A percentile compares a stretch with the other conserved stretches of the same genome.
These are phyloP conservation scores for Neocrepidodera transversa DNA, from an alignment of 2,888 invertebrate genomes.

Conservation along the genomic window DNA sequence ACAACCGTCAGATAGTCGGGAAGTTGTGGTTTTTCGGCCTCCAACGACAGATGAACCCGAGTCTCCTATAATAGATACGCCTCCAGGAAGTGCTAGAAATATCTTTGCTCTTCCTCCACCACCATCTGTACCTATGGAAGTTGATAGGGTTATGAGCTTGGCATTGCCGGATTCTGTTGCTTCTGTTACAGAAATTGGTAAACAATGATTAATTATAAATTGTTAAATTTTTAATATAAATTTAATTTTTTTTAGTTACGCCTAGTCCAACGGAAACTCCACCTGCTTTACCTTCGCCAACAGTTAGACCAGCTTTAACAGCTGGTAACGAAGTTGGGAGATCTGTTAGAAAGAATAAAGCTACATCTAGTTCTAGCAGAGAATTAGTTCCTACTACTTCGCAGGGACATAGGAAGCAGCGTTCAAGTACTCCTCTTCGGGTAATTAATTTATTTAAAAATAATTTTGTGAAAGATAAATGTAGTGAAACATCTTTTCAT, in stretches of 20 bases:
- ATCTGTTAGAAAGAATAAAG: constrained; percentile 15
- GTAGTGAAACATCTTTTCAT: neutral
- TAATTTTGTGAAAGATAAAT: neutral
- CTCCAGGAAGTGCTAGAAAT: constrained; percentile 21
- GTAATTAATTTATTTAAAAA: constrained; percentile 7
- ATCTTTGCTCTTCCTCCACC: constrained; percentile 43
- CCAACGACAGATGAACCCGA: constrained; percentile 20
- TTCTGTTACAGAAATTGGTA: constrained; percentile 18
- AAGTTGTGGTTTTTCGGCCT: constrained; percentile 41
- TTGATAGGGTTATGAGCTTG: constrained; percentile 45
- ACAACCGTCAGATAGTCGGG: constrained; percentile 34
- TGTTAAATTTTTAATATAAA: neutral
- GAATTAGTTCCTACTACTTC: constrained; percentile 61
- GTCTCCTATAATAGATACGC: constrained; percentile 26
- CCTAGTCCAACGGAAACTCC: constrained; percentile 34
- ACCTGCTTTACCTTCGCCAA: constrained; percentile 46
- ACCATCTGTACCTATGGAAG: constrained; percentile 36
- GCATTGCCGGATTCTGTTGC: constrained; percentile 42
- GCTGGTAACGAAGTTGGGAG: constrained; percentile 55
- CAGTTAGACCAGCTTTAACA: constrained; percentile 52
- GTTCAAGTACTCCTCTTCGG: constrained; percentile 15
- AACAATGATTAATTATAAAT: neutral
- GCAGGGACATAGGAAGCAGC: constrained; percentile 45
- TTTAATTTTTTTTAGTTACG: constrained; percentile 27
- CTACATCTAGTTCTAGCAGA: constrained; percentile 44